A percentile compares a stretch with the other conserved stretches of the same genome.
Evolutionary conservation across 2,797 vertebrate species (phyloP).

Genomic region (Sebastes kiyomatsui): DNA sequence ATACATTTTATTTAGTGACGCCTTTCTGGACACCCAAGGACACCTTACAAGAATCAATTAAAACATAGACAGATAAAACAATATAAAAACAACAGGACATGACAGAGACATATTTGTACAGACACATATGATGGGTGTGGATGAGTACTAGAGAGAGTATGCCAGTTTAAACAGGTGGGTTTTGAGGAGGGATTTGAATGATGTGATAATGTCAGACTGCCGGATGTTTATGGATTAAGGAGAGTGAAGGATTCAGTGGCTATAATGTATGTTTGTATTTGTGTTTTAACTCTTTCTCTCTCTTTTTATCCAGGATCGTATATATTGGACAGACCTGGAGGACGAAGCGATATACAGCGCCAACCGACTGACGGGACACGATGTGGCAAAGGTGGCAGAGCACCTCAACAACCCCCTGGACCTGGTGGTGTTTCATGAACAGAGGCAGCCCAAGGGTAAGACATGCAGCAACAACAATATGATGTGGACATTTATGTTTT

Average conservation of each 20-base stretch:
- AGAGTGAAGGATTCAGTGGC: background rate
- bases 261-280: background rate
- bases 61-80: too few species aligned
- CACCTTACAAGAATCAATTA: too few species aligned
- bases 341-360: slow-evolving; percentile 96
- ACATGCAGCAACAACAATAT: background rate
- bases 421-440: slow-evolving; percentile 94
- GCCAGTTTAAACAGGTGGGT: too few species aligned
- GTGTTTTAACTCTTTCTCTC: background rate
- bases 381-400: slow-evolving; percentile 90
- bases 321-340: slow-evolving; percentile 97
- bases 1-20: too few species aligned
- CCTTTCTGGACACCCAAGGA: too few species aligned
- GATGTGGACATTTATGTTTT: background rate
- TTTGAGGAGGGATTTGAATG: too few species aligned
- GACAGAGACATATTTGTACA: too few species aligned
- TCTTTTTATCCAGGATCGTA: slow-evolving; percentile 84
- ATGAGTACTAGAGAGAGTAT: too few species aligned
- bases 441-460: slow-evolving; percentile 94
- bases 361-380: slow-evolving; percentile 90
- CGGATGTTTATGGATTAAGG: background rate
- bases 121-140: too few species aligned
- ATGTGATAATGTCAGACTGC: too few species aligned
- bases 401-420: slow-evolving; percentile 97
- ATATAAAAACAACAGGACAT: too few species aligned